A percentile compares a stretch with the other conserved stretches of the same genome.
Conservation (phyloP, 2,113 vertebrate genomes). For the Poicephalus gulielmi region DNA sequence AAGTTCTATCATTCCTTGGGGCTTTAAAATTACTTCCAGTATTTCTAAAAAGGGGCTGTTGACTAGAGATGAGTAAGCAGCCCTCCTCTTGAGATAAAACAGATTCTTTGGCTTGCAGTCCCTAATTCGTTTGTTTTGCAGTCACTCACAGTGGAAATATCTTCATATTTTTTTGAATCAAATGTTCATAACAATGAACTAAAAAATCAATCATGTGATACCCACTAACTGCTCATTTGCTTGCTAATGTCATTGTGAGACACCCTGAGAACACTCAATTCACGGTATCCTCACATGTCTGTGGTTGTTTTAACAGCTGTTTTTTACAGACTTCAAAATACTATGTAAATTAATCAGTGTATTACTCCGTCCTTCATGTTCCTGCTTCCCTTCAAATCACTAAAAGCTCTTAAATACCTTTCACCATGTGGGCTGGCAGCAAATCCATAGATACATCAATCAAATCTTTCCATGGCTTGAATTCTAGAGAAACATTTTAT, state of each 20-base stretch:
- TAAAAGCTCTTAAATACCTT: not conserved
- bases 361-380: not conserved
- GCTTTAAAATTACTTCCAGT: constrained; percentile 5
- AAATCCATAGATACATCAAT: not conserved
- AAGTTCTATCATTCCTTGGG: not conserved
- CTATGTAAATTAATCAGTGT: not conserved
- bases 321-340: not conserved
- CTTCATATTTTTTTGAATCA: not conserved
- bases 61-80: not conserved
- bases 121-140: not conserved
- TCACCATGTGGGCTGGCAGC: not conserved
- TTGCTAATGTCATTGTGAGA: not conserved
- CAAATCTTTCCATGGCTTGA: not conserved
- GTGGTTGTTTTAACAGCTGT: not conserved
- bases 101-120: not conserved
- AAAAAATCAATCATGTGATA: not conserved
- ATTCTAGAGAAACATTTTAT: not conserved
- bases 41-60: not conserved
- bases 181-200: not conserved
- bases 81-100: not conserved
- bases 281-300: not conserved
- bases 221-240: not conserved
- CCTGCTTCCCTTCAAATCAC: not conserved
- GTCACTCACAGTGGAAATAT: not conserved
- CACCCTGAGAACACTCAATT: not conserved